Percentiles rank a stretch among this genome's conserved stretches.
Evolutionary conservation across 2,888 invertebrate genomes (phyloP).

Genomic region (Hypena proboscidalis): DNA sequence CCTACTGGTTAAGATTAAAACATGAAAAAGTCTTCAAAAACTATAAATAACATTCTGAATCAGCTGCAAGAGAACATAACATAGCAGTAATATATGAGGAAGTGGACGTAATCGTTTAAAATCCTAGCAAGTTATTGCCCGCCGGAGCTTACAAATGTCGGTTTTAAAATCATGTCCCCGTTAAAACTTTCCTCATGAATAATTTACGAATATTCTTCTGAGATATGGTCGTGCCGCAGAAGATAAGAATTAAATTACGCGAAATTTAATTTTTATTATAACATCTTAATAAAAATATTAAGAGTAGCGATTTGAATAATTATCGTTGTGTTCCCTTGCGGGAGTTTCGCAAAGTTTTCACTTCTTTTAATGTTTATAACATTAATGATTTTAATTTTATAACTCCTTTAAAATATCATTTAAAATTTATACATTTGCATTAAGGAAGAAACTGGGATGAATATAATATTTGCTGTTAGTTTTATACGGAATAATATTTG

Average conservation of each 20-base stretch:
- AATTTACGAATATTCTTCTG: constrained; percentile 82
- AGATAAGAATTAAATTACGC: constrained; percentile 82
- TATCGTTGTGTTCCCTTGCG: constrained; percentile 52
- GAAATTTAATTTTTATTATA: constrained; percentile 79
- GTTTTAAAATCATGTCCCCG: constrained; percentile 82
- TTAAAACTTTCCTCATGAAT: constrained; percentile 84
- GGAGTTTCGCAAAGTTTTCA: constrained; percentile 57
- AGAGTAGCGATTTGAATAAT: constrained; percentile 77
- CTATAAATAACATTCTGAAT: too few relatives aligned
- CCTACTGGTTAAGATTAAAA: too few relatives aligned
- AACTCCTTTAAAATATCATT: constrained; percentile 14
- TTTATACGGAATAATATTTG: too few relatives aligned
- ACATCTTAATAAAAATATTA: constrained; percentile 75
- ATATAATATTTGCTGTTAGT: too few relatives aligned
- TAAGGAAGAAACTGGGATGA: too few relatives aligned
- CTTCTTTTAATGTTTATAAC: constrained; percentile 45
- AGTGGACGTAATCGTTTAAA: constrained; percentile 49
- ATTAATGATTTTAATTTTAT: constrained; percentile 33
- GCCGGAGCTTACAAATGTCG: constrained; percentile 78
- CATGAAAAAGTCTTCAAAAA: too few relatives aligned
- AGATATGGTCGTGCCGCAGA: constrained; percentile 79
- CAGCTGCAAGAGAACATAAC: constrained; percentile 19
- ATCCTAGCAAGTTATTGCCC: constrained; percentile 62
- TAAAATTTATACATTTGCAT: too few relatives aligned
- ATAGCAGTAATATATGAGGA: constrained; percentile 30